Evolutionary conservation across 2,113 vertebrate genomes (phyloP).

Genomic region (Dolichallabes microphthalmus): DNA sequence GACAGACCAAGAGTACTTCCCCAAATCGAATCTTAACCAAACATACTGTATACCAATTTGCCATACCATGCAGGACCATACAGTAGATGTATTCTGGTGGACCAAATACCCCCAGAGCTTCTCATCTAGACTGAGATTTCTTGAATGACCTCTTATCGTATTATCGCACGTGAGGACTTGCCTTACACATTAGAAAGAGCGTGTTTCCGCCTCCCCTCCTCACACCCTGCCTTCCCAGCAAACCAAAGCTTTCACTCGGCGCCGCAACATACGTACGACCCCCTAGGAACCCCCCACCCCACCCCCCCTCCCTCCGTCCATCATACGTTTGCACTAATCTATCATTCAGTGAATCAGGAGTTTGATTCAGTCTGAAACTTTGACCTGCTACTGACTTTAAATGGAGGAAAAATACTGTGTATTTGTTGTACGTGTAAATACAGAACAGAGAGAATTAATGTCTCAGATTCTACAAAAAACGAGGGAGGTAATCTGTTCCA

Average conservation of each 20-base stretch:
- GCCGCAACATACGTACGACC: conserved; percentile 13
- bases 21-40: conserved; percentile 36
- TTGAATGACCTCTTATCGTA: conserved; percentile 38
- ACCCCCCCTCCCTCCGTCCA: conserved; percentile 21
- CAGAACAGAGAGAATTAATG: conserved; percentile 51
- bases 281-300: neutral
- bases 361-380: conserved; percentile 53
- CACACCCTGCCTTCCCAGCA: conserved; percentile 53
- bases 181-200: conserved; percentile 53
- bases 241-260: conserved; percentile 62
- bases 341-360: conserved; percentile 40
- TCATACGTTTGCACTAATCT: conserved; percentile 79
- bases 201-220: conserved; percentile 39
- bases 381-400: conserved; percentile 60
- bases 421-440: conserved; percentile 61
- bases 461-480: conserved; percentile 39
- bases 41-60: conserved; percentile 13
- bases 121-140: conserved; percentile 41
- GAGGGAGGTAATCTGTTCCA: conserved; percentile 35
- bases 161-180: conserved; percentile 52
- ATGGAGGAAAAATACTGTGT: conserved; percentile 60
- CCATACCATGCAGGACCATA: conserved; percentile 24
- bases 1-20: conserved; percentile 27
- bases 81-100: conserved; percentile 59
- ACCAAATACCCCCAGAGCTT: conserved; percentile 59